These are phyloP conservation scores for Pithys albifrons DNA, from an alignment of 2,113 vertebrate genomes.

Conservation along the genomic window DNA sequence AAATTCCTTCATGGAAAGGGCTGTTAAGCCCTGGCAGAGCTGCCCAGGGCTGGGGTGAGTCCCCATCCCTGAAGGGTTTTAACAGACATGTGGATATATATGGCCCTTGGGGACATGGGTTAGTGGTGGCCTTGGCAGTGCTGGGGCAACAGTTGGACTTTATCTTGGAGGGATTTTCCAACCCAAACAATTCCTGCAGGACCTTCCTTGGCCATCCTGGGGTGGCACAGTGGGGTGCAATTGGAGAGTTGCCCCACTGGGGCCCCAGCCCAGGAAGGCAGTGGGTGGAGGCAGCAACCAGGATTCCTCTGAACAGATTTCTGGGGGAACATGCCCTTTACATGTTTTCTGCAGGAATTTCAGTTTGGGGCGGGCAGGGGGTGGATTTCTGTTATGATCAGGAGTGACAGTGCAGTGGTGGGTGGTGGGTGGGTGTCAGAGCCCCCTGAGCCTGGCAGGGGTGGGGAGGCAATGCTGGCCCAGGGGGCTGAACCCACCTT, in stretches of 20 bases:
- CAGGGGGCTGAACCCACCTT: background rate
- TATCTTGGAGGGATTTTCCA: background rate
- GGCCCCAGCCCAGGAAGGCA: background rate
- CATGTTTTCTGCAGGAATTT: background rate
- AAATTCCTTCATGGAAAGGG: background rate
- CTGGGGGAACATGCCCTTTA: background rate
- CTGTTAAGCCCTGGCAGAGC: background rate
- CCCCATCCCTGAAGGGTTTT: background rate
- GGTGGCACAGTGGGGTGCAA: background rate
- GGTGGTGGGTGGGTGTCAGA: background rate
- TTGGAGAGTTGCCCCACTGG: accelerated
- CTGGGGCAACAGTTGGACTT: background rate
- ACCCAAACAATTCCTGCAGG: background rate
- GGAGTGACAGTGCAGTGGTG: accelerated
- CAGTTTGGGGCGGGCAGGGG: background rate
- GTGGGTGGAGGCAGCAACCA: background rate
- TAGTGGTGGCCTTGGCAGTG: background rate
- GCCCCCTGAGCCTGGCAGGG: background rate
- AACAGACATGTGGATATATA: background rate
- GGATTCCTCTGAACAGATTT: background rate
- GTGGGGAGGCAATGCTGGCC: background rate
- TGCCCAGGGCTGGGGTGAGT: background rate
- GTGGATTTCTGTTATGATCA: background rate
- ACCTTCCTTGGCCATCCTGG: background rate
- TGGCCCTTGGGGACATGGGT: background rate